phyloP scores from a whole-genome alignment of 2,797 vertebrate genomes.

The Sebastes iracundus region DNA sequence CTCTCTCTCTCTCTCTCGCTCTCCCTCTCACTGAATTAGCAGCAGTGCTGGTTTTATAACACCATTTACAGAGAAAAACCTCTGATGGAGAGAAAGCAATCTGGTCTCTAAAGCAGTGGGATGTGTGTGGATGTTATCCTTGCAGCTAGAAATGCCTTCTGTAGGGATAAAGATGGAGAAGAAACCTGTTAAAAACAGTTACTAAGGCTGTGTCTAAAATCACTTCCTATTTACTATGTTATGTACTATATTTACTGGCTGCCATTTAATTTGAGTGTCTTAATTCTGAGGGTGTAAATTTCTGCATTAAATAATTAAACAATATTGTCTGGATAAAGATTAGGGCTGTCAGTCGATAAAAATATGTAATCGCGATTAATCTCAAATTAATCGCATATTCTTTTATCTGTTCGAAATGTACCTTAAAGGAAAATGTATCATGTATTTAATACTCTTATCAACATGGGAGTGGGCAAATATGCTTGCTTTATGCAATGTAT shows the following conservation, averaged over 20 bases:
- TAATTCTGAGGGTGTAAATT: neutral
- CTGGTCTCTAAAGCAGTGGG: constrained; percentile 25
- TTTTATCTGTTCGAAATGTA: too few relatives aligned
- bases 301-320: neutral
- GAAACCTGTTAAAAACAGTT: neutral
- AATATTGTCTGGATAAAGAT: too few relatives aligned
- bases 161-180: neutral
- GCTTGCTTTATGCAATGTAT: too few relatives aligned
- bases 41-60: constrained; percentile 70
- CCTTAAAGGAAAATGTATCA: too few relatives aligned
- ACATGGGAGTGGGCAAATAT: too few relatives aligned
- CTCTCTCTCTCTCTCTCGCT: constrained; percentile 7
- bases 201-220: neutral
- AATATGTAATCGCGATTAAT: too few relatives aligned
- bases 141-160: constrained; percentile 17
- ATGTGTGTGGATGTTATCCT: constrained; percentile 22
- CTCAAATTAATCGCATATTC: too few relatives aligned
- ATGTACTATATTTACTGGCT: neutral
- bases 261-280: neutral
- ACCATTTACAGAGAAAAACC: constrained; percentile 44
- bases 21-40: constrained; percentile 56
- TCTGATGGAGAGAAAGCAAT: constrained; percentile 9
- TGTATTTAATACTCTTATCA: too few relatives aligned
- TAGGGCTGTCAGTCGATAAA: too few relatives aligned
- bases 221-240: neutral